phyloP scores from a whole-genome alignment of 2,888 invertebrate genomes.

The Petrophora chlorosata region DNA sequence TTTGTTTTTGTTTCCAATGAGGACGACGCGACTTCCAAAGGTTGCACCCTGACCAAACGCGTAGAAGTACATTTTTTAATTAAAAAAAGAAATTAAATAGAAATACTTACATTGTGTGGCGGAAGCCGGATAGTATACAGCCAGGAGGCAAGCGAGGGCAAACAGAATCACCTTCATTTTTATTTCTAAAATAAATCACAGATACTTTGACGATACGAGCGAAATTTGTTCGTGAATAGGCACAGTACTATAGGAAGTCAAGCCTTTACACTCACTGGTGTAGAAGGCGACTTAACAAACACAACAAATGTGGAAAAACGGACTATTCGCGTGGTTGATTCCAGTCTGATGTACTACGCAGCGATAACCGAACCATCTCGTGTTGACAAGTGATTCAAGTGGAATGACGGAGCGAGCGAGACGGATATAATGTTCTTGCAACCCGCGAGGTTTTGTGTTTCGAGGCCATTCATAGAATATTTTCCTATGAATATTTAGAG shows the following conservation, averaged over 20 bases:
- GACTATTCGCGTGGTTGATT: slow-evolving; percentile 57
- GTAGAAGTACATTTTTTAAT: background rate
- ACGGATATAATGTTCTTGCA: slow-evolving; percentile 49
- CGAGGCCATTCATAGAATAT: slow-evolving; percentile 59
- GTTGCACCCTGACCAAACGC: background rate
- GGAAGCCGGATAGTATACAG: slow-evolving; percentile 75
- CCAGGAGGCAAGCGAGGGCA: slow-evolving; percentile 76
- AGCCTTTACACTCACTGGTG: slow-evolving; percentile 97
- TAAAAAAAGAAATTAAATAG: slow-evolving; percentile 36
- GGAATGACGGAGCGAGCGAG: slow-evolving; percentile 66
- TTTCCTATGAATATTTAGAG: slow-evolving; percentile 26
- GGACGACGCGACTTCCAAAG: too few species aligned
- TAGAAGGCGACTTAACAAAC: slow-evolving; percentile 89
- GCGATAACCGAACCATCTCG: slow-evolving; percentile 71
- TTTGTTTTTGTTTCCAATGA: background rate
- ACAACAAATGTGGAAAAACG: slow-evolving; percentile 60
- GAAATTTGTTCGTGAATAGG: slow-evolving; percentile 40
- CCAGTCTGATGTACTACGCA: slow-evolving; percentile 71
- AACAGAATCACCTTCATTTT: slow-evolving; percentile 84
- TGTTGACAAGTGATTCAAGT: slow-evolving; percentile 64
- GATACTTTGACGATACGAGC: slow-evolving; percentile 72
- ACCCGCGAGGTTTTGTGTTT: slow-evolving; percentile 75
- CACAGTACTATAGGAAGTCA: slow-evolving; percentile 67
- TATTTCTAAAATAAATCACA: slow-evolving; percentile 71
- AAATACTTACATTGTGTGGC: slow-evolving; percentile 87